phyloP scores from a whole-genome alignment of 2,888 invertebrate species.

The Agrotis puta region DNA sequence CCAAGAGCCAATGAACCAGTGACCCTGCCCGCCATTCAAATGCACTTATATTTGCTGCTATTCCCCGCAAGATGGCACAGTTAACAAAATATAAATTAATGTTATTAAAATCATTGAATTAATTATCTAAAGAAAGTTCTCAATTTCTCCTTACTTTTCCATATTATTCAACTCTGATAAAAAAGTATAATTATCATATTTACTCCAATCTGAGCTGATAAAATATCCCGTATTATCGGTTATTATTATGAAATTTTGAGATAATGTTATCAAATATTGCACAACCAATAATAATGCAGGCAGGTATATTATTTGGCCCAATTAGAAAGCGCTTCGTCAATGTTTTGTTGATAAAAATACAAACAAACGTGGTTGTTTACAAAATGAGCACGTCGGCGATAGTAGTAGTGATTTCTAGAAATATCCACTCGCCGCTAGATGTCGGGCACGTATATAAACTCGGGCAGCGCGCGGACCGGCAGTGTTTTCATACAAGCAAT shows the following conservation, averaged over 20 bases:
- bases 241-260: conserved; percentile 32
- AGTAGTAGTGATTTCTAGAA: conserved; percentile 70
- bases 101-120: not conserved
- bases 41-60: conserved; percentile 39
- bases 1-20: not conserved
- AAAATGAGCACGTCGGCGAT: conserved; percentile 48
- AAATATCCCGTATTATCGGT: conserved; percentile 15
- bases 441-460: conserved; percentile 74
- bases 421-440: conserved; percentile 77
- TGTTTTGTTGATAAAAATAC: conserved; percentile 35
- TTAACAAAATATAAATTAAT: not conserved
- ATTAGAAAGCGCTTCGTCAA: conserved; percentile 39
- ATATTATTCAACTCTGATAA: not conserved
- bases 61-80: conserved; percentile 64
- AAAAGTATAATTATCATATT: conserved; percentile 16
- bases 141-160: not conserved
- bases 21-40: not conserved
- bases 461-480: conserved; percentile 40
- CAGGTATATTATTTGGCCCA: conserved; percentile 13
- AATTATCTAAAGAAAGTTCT: conserved; percentile 29
- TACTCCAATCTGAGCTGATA: conserved; percentile 2
- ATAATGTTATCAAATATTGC: conserved; percentile 10
- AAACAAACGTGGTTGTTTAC: conserved; percentile 46
- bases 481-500: conserved; percentile 42
- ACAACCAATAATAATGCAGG: conserved; percentile 8